Conservation (phyloP, 2,113 vertebrate genomes). For the Cepphus grylle region DNA sequence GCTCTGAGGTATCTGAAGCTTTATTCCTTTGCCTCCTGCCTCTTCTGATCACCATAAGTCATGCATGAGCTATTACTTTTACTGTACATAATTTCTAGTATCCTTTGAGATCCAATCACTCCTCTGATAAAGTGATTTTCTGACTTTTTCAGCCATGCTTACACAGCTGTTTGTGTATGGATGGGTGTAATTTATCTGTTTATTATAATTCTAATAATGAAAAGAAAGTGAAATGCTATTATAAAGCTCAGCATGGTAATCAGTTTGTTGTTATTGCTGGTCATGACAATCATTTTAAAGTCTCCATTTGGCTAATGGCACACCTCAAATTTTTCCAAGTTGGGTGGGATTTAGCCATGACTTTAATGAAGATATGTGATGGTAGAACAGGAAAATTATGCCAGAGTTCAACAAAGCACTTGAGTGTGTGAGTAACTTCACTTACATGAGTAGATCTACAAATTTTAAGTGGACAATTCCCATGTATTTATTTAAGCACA, state of each 20-base stretch:
- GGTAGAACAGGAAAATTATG: background rate
- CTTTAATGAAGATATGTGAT: background rate
- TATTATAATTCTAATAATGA: conserved; percentile 67
- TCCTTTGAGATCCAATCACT: conserved; percentile 65
- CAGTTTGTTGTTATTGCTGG: conserved; percentile 64
- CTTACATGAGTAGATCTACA: background rate
- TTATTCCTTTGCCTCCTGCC: conserved; percentile 61
- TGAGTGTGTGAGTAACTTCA: background rate
- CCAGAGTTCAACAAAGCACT: background rate
- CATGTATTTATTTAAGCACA: background rate
- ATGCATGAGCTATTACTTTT: conserved; percentile 68
- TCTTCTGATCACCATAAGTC: conserved; percentile 55
- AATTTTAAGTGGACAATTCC: background rate
- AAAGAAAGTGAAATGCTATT: conserved; percentile 62
- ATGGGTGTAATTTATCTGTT: conserved; percentile 68
- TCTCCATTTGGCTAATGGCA: background rate
- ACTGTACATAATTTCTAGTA: conserved; percentile 65
- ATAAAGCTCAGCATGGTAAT: conserved; percentile 65
- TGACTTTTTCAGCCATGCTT: conserved; percentile 50
- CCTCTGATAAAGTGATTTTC: conserved; percentile 60
- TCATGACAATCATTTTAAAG: conserved; percentile 43
- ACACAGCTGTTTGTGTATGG: conserved; percentile 50
- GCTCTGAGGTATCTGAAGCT: conserved; percentile 38
- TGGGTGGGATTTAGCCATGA: background rate
- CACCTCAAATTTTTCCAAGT: conserved; percentile 6